These are phyloP conservation scores for Macrotis lagotis DNA, from an alignment of 2,113 vertebrate species.

Conservation along the genomic window DNA sequence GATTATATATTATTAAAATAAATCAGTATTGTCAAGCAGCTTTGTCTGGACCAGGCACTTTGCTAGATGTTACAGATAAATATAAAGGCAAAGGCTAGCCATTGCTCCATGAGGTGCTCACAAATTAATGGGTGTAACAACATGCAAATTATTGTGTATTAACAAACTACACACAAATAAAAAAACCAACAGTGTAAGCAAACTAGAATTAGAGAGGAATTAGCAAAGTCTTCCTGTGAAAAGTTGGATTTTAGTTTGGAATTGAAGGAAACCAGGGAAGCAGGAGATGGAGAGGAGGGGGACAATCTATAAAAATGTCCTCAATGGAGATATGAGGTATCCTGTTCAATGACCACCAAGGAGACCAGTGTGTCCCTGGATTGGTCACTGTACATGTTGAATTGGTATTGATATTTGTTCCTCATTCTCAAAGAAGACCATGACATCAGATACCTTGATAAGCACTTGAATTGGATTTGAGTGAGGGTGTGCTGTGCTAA, in stretches of 20 bases:
- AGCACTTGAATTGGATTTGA: too few relatives aligned
- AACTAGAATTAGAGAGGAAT: not conserved
- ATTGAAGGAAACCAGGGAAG: not conserved
- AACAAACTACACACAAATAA: not conserved
- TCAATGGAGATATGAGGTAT: not conserved
- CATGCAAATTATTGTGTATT: not conserved
- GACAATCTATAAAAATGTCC: not conserved
- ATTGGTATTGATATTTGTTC: too few relatives aligned
- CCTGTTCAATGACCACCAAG: not conserved
- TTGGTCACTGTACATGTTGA: not conserved
- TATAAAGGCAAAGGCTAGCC: not conserved
- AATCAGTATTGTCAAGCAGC: not conserved
- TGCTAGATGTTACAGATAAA: not conserved
- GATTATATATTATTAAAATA: too few relatives aligned
- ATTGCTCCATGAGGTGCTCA: not conserved
- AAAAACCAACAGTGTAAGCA: not conserved
- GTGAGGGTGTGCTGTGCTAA: too few relatives aligned
- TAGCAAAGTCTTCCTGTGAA: not conserved
- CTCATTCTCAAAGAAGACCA: too few relatives aligned
- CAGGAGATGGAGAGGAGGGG: not conserved
- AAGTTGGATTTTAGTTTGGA: too few relatives aligned
- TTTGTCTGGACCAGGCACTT: not conserved
- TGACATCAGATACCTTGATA: too few relatives aligned
- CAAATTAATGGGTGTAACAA: not conserved
- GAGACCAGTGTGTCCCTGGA: not conserved